These are phyloP conservation scores for Sycophila sp. DNA, from an alignment of 1,140 invertebrate species.

Conservation along the genomic window DNA sequence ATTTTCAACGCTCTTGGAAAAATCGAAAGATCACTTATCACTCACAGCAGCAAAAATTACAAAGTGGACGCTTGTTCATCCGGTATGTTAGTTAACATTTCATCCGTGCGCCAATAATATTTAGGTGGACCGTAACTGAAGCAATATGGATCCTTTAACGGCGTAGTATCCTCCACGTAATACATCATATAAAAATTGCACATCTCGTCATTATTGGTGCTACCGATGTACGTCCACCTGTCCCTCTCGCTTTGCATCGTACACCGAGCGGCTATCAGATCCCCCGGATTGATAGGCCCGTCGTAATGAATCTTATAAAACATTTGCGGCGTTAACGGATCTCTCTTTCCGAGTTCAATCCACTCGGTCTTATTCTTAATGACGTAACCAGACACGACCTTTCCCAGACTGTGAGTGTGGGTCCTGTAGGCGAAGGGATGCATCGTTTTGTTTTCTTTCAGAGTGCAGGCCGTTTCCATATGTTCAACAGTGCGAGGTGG, in stretches of 20 bases:
- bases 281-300: slow-evolving; percentile 73
- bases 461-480: slow-evolving; percentile 88
- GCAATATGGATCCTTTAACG: slow-evolving; percentile 85
- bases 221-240: slow-evolving; percentile 77
- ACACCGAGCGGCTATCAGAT: slow-evolving; percentile 88
- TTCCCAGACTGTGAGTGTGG: slow-evolving; percentile 91
- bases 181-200: slow-evolving; percentile 99
- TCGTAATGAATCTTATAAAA: slow-evolving; percentile 88
- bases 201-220: slow-evolving; percentile 96
- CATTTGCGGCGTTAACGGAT: slow-evolving; percentile 94
- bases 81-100: slow-evolving; percentile 81
- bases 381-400: slow-evolving; percentile 88
- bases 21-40: no score
- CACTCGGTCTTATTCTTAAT: slow-evolving; percentile 78
- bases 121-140: slow-evolving; percentile 85
- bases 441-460: slow-evolving; percentile 84
- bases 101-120: slow-evolving; percentile 80
- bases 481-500: slow-evolving; percentile 77
- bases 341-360: slow-evolving; percentile 87
- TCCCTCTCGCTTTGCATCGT: slow-evolving; percentile 83
- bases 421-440: slow-evolving; percentile 95
- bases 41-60: slow-evolving; percentile 40
- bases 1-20: no score
- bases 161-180: slow-evolving; percentile 86
- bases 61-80: slow-evolving; percentile 72